phyloP scores from a whole-genome alignment of 92 coral and sea anemone species.

The Actinernus sp. region DNA sequence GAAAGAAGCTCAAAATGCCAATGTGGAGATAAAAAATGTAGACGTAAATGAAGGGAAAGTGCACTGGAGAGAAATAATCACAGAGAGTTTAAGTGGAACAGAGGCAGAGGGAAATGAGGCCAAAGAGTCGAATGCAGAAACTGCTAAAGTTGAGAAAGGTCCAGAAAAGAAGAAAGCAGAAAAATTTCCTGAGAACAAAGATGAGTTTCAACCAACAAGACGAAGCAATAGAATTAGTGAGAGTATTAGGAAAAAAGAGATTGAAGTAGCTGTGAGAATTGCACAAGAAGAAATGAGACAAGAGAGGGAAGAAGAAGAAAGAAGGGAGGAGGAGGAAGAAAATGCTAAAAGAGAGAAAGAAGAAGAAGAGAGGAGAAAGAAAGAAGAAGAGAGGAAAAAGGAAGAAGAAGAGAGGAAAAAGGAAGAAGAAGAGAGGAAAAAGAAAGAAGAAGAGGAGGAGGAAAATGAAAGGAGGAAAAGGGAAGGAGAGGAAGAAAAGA shows the following conservation, averaged over 20 bases:
- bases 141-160: not conserved
- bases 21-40: not conserved
- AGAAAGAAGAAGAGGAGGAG: not conserved
- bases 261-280: constrained; percentile 42
- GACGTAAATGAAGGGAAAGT: not conserved
- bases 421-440: constrained; percentile 4
- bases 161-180: not conserved
- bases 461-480: not conserved
- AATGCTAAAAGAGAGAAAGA: constrained; percentile 14
- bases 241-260: constrained; percentile 28
- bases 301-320: constrained; percentile 37
- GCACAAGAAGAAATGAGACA: constrained; percentile 46
- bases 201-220: constrained; percentile 34
- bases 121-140: not conserved
- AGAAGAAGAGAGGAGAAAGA: constrained; percentile 10
- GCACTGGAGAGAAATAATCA: not conserved
- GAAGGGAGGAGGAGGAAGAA: constrained; percentile 30
- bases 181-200: constrained; percentile 9
- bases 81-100: not conserved
- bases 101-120: not conserved
- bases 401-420: constrained; percentile 2
- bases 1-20: constrained; percentile 4
- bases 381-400: constrained; percentile 7
- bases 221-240: constrained; percentile 43
- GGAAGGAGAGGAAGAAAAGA: constrained; percentile 18